Evolutionary conservation across 2,113 vertebrate genomes (phyloP).

Genomic region (Heterocephalus glaber): DNA sequence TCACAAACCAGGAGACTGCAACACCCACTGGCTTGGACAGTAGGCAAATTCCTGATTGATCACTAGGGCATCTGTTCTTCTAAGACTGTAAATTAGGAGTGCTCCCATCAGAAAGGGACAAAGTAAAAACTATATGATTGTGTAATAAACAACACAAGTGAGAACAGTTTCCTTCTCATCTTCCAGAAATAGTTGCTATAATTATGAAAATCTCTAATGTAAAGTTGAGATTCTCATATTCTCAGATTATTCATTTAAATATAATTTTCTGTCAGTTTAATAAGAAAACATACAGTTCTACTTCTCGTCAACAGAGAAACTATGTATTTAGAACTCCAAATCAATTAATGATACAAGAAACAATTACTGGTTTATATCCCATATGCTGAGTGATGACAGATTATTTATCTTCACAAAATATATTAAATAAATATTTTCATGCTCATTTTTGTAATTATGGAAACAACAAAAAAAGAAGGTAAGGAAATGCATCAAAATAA

Average conservation of each 20-base stretch:
- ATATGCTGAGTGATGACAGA: not conserved
- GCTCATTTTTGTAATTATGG: not conserved
- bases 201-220: conserved; percentile 55
- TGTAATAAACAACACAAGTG: conserved; percentile 60
- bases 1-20: conserved; percentile 56
- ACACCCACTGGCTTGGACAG: not conserved
- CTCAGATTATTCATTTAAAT: not conserved
- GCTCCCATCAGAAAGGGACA: conserved; percentile 12
- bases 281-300: not conserved
- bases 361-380: not conserved
- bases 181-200: conserved; percentile 64
- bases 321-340: not conserved
- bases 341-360: not conserved
- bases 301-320: not conserved
- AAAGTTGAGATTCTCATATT: conserved; percentile 42
- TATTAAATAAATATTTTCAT: not conserved
- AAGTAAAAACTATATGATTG: conserved; percentile 65
- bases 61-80: conserved; percentile 50
- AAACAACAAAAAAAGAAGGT: not conserved
- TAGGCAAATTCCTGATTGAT: conserved; percentile 58
- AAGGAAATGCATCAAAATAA: not conserved
- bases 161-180: conserved; percentile 51
- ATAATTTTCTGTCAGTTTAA: not conserved
- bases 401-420: not conserved
- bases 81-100: not conserved